Conservation (phyloP, 2,113 vertebrate species). For the Ariopsis seemanni region DNA sequence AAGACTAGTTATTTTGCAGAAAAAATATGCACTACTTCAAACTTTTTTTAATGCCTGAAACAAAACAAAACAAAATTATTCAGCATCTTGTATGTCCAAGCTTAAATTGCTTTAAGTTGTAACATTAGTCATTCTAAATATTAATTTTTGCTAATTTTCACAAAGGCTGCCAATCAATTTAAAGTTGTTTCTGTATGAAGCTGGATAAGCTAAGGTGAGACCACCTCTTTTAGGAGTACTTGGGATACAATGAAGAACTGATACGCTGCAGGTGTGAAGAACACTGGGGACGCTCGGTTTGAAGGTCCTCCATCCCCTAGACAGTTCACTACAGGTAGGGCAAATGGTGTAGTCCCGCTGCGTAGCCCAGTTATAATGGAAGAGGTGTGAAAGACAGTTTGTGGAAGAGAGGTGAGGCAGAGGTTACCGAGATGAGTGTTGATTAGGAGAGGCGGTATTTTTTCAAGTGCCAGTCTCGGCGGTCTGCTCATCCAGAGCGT, state of each 20-base stretch:
- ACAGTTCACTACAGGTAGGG: slow-evolving; percentile 2
- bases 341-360: slow-evolving; percentile 31
- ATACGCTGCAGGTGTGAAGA: slow-evolving; percentile 13
- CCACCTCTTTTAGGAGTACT: not conserved
- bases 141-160: not conserved
- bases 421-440: slow-evolving; percentile 39
- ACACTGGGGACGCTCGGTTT: slow-evolving; percentile 3
- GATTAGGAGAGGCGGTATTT: slow-evolving; percentile 24
- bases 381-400: slow-evolving; percentile 41
- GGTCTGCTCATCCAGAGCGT: slow-evolving; percentile 43
- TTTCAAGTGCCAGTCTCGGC: slow-evolving; percentile 6
- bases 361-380: slow-evolving; percentile 6
- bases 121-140: too few relatives aligned
- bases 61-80: not conserved
- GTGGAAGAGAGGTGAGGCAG: slow-evolving; percentile 37
- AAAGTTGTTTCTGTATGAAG: not conserved
- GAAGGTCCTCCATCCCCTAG: slow-evolving; percentile 18
- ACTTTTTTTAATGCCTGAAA: not conserved
- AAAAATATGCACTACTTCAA: not conserved
- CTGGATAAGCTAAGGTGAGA: slow-evolving; percentile 1
- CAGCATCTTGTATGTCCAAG: not conserved
- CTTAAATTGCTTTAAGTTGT: not conserved
- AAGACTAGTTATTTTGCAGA: not conserved
- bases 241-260: not conserved
- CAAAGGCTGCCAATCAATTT: not conserved